Evolutionary conservation across 2,797 vertebrate species (phyloP).

Genomic region (Mastacembelus armatus): DNA sequence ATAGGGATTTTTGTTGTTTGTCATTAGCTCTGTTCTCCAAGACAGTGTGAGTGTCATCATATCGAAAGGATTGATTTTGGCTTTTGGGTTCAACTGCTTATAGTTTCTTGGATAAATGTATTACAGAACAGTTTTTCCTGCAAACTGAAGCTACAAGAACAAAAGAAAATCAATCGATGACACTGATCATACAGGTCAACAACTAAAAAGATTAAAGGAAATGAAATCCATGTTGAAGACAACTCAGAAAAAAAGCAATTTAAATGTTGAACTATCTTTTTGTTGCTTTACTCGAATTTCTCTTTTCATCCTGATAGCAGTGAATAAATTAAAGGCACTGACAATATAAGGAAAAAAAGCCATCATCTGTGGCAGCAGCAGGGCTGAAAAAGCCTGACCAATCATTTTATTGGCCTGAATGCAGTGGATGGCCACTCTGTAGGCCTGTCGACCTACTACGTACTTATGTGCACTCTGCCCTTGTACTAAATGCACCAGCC

Average conservation of each 20-base stretch:
- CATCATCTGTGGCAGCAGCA: too few relatives aligned
- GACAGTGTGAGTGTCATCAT: not conserved
- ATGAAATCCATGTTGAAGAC: conserved; percentile 16
- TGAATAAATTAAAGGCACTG: too few relatives aligned
- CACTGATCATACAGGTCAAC: conserved; percentile 26
- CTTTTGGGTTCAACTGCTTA: conserved; percentile 14
- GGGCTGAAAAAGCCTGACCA: too few relatives aligned
- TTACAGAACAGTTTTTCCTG: conserved; percentile 20
- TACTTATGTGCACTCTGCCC: too few relatives aligned
- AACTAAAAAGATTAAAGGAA: conserved; percentile 19
- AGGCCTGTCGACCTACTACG: too few relatives aligned
- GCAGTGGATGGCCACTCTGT: too few relatives aligned
- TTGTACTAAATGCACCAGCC: too few relatives aligned
- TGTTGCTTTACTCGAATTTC: too few relatives aligned
- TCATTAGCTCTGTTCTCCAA: conserved; percentile 2
- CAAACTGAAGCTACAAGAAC: conserved; percentile 17
- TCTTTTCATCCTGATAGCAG: too few relatives aligned
- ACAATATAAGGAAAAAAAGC: too few relatives aligned
- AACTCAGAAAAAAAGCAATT: not conserved
- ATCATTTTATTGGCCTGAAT: too few relatives aligned
- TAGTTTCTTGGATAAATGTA: conserved; percentile 8
- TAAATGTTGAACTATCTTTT: conserved; percentile 4
- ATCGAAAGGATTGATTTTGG: conserved; percentile 31
- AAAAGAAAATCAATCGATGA: conserved; percentile 31
- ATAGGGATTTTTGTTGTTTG: conserved; percentile 11